Evolutionary conservation across 1,140 invertebrate species (phyloP), one percentile per base, ranked within the genome.

Genomic region (Megalonaias nervosa): DNA sequence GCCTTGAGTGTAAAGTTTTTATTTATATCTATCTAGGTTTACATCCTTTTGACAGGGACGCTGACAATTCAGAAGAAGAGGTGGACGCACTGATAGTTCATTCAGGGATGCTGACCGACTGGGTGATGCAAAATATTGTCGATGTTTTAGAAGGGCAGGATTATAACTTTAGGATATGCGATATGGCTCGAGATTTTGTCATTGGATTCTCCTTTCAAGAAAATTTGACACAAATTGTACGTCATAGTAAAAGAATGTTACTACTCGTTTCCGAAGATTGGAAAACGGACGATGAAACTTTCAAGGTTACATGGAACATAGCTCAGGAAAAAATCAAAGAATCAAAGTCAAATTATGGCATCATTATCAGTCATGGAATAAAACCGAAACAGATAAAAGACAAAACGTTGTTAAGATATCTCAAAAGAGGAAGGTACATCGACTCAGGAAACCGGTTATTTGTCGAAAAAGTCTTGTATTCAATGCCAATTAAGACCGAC

Each of bases 21-120:
- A 31, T 86, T 16, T 86, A 82, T 55, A 78, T 86, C 9, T 83
- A 86, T 67, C 82, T 83, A 16, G 84, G 84, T 12, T 57, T 85
- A 21, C 85, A 84, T 74, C 85, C 85, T 38, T 86, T 86, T 70
- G 85, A 86, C 77, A 80, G 77, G n/a, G 82, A 85, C 58, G 71
- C 79, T 65, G 75, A 38, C 5, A 80, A 82, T 21, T 16, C 64
- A 3, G 58, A 71, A 4, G 80, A 82, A 66, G 58, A 77, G 13
- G 80, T 84, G 62, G 84, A 85, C 68, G 80, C 78, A 58, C 71
- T 82, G 17, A 71, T 86, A 55, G 71, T 82, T 31, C 84, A 84
- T 74, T 73, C 77, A 4, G 61, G 77, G 11, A 26, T 38, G 6
- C n/a, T 79, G 6, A 77, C 80, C 4, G 82, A 81, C 15, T 86